These are phyloP conservation scores for Calidris pygmaea DNA, from an alignment of 2,113 vertebrate species.

Conservation along the genomic window DNA sequence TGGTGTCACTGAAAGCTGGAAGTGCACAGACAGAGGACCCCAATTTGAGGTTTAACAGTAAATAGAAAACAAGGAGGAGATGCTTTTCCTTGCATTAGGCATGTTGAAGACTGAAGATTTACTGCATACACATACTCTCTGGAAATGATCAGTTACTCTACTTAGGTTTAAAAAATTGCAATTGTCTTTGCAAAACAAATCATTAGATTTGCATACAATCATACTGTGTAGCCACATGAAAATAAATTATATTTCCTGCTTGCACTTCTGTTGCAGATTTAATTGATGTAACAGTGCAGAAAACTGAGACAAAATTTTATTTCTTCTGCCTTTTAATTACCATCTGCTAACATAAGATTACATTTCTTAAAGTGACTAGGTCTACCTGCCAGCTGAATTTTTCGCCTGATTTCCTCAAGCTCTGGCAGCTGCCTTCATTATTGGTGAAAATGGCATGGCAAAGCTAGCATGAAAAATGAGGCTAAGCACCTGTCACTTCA, in stretches of 20 bases:
- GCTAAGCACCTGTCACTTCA: constrained; percentile 70
- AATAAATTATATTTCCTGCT: constrained; percentile 46
- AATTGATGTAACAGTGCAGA: constrained; percentile 70
- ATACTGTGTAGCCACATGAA: constrained; percentile 36
- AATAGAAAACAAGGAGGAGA: constrained; percentile 2
- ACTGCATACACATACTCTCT: neutral
- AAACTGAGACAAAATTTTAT: constrained; percentile 70
- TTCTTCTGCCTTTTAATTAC: constrained; percentile 75
- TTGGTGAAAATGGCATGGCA: constrained; percentile 64
- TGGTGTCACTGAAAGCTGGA: neutral
- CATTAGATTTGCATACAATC: constrained; percentile 60
- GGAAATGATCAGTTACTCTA: constrained; percentile 35
- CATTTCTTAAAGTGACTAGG: constrained; percentile 68
- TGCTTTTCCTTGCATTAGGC: constrained; percentile 4
- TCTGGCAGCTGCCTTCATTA: constrained; percentile 71
- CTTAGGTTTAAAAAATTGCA: constrained; percentile 32
- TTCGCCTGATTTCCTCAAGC: constrained; percentile 64
- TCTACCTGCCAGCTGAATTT: constrained; percentile 73
- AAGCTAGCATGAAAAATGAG: constrained; percentile 69
- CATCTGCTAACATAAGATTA: constrained; percentile 73
- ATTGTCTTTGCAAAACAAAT: constrained; percentile 57
- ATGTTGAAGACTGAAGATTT: constrained; percentile 23
- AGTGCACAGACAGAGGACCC: neutral
- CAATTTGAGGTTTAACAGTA: neutral
- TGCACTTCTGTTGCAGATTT: constrained; percentile 62